Evolutionary conservation across 2,888 invertebrate genomes (phyloP), one percentile per base, ranked within the genome.

Genomic region (Chrysotoxum bicinctum): DNA sequence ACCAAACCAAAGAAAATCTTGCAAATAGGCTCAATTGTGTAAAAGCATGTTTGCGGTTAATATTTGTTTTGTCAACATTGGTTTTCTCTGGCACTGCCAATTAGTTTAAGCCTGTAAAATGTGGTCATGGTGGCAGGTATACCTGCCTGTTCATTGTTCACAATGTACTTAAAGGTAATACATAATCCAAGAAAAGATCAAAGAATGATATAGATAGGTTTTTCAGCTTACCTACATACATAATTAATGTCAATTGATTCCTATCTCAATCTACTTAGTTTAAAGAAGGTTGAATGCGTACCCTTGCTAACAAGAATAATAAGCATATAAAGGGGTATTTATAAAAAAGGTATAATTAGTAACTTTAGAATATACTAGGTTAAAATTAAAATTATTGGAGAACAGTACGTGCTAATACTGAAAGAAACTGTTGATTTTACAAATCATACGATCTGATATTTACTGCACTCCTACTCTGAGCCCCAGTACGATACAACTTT

Each of bases 11-110:
- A 48, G 62, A 69, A 60, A 73, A 69, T 73, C 54, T 62, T 69
- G 74, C 77, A 83, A 83, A 74, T 78, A 74, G 73, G 54, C 68
- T 74, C 78, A 77, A 78, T 73, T 73, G 68, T 60, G 16, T 14
- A 68, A 62, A 60, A 40, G 9, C 62, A 26, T 40, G 62, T 43
- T 19, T 82, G 82, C 12, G 82, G 82, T 78, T 82, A 30, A 30
- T 35, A 35, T 62, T 54, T 35, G 35, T 43, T 45, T 45, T 45
- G 16, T 43, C 40, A 40, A 68, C 68, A 43, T 14, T 30, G 16
- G 14, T 12, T 40, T 40, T 48, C 30, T 30, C 8, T 32, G 12
- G 14, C 19, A 19, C 10, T 77, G 26, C 30, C 40, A 48, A 78
- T 73, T 78, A 69, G 40, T 48, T 68, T 64, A 68, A 73, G 68